Percentiles rank a stretch among this genome's conserved stretches.
These are phyloP conservation scores for Enteromius trimaculatus DNA, from an alignment of 2,797 vertebrate species.

Conservation along the genomic window DNA sequence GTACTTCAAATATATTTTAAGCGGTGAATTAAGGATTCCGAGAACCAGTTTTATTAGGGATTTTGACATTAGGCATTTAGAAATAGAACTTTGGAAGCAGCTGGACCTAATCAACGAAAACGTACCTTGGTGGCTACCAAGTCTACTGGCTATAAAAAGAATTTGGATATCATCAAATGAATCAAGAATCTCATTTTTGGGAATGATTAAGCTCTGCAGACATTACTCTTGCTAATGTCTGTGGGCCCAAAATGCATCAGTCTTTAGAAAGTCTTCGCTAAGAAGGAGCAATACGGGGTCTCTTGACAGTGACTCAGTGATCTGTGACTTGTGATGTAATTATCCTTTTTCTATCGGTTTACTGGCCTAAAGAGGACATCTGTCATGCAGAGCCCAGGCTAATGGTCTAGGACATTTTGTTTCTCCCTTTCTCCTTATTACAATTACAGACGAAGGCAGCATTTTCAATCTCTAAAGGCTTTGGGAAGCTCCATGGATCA, in stretches of 20 bases:
- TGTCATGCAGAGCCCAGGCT: conserved; percentile 43
- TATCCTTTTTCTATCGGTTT: conserved; percentile 55
- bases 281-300: conserved; percentile 10
- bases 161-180: conserved; percentile 3
- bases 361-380: conserved; percentile 53
- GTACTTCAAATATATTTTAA: conserved; percentile 36
- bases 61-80: not conserved
- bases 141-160: not conserved
- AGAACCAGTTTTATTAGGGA: not conserved
- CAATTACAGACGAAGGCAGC: conserved; percentile 66
- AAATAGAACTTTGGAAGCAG: not conserved
- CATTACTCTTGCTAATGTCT: conserved; percentile 11
- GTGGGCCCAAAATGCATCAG: not conserved
- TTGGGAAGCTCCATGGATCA: conserved; percentile 5
- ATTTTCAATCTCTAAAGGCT: conserved; percentile 50
- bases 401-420: conserved; percentile 35
- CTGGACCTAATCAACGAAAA: not conserved
- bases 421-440: conserved; percentile 55
- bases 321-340: conserved; percentile 57
- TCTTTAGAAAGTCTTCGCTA: conserved; percentile 10
- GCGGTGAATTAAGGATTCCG: conserved; percentile 28
- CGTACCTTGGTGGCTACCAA: not conserved
- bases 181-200: conserved; percentile 3
- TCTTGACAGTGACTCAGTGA: conserved; percentile 54
- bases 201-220: not conserved